A percentile compares a stretch with the other conserved stretches of the same genome.
These are phyloP conservation scores for Melipona bicolor DNA, from an alignment of 2,888 invertebrate species.

Conservation along the genomic window DNA sequence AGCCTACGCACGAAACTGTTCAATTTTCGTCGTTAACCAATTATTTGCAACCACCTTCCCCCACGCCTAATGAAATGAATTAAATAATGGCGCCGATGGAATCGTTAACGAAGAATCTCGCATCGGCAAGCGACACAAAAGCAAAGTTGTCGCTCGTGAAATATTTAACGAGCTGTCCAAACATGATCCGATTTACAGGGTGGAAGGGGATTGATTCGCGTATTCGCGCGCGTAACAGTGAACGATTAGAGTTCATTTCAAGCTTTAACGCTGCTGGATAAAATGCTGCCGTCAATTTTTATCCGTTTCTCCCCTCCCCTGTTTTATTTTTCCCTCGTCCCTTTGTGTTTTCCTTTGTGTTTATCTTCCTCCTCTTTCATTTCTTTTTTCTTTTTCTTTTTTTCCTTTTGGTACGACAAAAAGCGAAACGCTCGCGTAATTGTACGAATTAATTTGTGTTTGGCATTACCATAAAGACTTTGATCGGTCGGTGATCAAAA, in stretches of 20 bases:
- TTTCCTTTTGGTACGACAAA: background rate
- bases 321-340: background rate
- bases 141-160: slow-evolving; percentile 15
- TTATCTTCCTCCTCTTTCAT: background rate
- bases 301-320: background rate
- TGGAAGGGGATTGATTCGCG: background rate
- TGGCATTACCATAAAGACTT: too few species aligned
- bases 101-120: slow-evolving; percentile 29
- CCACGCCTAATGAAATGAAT: background rate
- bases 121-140: slow-evolving; percentile 2
- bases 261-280: slow-evolving; percentile 14
- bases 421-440: background rate
- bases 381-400: background rate
- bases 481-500: too few species aligned
- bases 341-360: background rate
- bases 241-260: slow-evolving; percentile 29
- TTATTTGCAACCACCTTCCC: background rate
- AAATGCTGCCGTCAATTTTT: background rate
- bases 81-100: slow-evolving; percentile 17
- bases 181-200: slow-evolving; percentile 15
- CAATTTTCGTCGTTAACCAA: slow-evolving; percentile 18
- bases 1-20: background rate
- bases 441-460: too few species aligned
- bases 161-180: slow-evolving; percentile 36
- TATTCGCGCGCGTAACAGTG: background rate